phyloP scores from a whole-genome alignment of 2,113 vertebrate genomes.

The Tamias sibiricus region DNA sequence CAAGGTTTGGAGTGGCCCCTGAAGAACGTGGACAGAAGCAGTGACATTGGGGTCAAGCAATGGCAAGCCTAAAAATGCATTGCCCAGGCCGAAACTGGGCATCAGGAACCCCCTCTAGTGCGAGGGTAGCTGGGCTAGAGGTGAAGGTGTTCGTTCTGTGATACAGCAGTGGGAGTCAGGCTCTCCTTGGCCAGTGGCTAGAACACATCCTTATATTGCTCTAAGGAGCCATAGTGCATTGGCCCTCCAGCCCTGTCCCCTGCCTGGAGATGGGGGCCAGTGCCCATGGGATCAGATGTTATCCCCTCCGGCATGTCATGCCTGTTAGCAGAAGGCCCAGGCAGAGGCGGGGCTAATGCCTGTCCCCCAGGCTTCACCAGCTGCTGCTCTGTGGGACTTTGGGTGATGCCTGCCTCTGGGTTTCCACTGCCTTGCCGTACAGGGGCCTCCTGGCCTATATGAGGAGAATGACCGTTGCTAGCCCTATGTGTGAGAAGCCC shows the following conservation, averaged over 20 bases:
- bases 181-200: neutral
- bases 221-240: neutral
- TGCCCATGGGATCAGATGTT: neutral
- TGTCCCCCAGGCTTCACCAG: neutral
- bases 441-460: neutral
- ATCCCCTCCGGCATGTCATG: neutral
- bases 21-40: neutral
- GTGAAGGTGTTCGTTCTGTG: neutral
- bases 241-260: neutral
- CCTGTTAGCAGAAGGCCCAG: neutral
- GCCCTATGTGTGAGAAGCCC: neutral
- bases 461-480: neutral
- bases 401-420: neutral
- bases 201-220: neutral
- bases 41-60: neutral
- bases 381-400: neutral
- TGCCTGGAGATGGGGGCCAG: neutral
- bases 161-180: neutral
- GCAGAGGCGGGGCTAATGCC: neutral
- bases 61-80: neutral
- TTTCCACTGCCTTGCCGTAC: neutral
- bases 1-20: neutral
- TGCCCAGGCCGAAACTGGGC: neutral
- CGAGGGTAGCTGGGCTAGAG: neutral
- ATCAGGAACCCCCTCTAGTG: neutral